Base-by-base conservation (phyloP, 2,797 vertebrate genomes). In the Cygnus olor region DNA sequence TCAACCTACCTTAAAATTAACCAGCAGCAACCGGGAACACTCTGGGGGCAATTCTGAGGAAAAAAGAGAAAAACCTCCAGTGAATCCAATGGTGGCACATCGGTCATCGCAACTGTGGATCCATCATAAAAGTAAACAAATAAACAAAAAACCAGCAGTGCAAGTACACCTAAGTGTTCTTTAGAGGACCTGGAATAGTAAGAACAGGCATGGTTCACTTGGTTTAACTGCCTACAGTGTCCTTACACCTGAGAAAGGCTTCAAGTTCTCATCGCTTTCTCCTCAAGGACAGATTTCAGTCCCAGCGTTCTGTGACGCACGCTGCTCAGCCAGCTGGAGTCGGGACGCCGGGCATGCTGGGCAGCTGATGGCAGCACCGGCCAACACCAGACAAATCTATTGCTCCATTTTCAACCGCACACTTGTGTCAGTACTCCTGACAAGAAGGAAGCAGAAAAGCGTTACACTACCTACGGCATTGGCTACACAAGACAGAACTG, bases 401-500 rank as follows among this genome's bases (percentile, higher is more conserved):
- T 56, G 58, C 49, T 54, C 44, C 14, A 3, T 66, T 73, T 12
- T 53, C 21, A 73, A 16, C 21, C 3, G 2, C 24, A 2, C 1
- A 3, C n/a, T 25, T 1, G 6, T 18, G 73, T 36, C 72, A 27
- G 25, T 0, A 38, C 36, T 61, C 44, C 69, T 7, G 2, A 2
- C 87, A 27, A 2, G 84, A 21, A 27, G 60, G 69, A 57, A 79
- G 25, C 51, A 77, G 64, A 65, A 11, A 21, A 22, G 14, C 0
- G 2, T 40, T 32, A 36, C 65, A n/a, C 45, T 68, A n/a, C 54
- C 21, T 2, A 38, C 40, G 40, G 36, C 21, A 5, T 0, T 22
- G 49, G 20, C 36, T 24, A 15, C 36, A 8, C 15, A 7, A 28
- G 58, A 78, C 69, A 70, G 80, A 84, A 61, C 30, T 38, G 76